phyloP scores from a whole-genome alignment of 2,113 vertebrate genomes.

The Poicephalus gulielmi region DNA sequence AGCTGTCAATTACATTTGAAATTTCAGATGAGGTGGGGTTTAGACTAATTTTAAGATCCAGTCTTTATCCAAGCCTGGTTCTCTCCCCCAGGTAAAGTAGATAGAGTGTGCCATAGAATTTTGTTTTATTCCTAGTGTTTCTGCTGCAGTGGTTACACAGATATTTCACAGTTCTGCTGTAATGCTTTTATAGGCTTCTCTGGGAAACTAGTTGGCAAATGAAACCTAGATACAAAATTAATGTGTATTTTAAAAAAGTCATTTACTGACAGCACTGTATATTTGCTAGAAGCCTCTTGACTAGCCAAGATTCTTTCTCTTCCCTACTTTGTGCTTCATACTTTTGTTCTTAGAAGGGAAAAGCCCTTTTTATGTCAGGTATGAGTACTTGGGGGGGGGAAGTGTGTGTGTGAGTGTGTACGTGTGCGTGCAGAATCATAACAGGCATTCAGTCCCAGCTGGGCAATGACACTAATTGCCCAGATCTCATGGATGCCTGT shows the following conservation, averaged over 20 bases:
- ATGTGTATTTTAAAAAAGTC: background rate
- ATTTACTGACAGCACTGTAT: background rate
- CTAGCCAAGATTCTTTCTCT: background rate
- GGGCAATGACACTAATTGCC: conserved; percentile 75
- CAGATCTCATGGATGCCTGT: conserved; percentile 68
- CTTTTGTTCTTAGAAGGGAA: background rate
- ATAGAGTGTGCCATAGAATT: background rate
- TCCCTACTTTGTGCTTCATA: background rate
- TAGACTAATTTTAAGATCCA: conserved; percentile 27
- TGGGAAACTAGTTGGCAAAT: background rate
- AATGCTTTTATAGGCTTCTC: background rate
- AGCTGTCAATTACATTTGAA: conserved; percentile 43
- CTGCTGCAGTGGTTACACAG: conserved; percentile 33
- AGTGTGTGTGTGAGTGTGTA: background rate
- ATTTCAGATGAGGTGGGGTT: conserved; percentile 57
- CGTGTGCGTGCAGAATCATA: conserved; percentile 47
- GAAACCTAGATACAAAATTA: background rate
- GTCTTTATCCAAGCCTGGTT: conserved; percentile 1
- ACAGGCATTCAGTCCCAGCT: conserved; percentile 70
- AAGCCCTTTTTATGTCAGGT: conserved; percentile 58
- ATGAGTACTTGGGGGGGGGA: conserved; percentile 7
- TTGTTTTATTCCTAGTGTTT: conserved; percentile 23
- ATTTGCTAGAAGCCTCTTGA: background rate
- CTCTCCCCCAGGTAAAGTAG: background rate
- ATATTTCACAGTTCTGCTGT: background rate